These are phyloP conservation scores for Antheraea mylitta DNA, from an alignment of 1,140 invertebrate genomes.

Conservation along the genomic window DNA sequence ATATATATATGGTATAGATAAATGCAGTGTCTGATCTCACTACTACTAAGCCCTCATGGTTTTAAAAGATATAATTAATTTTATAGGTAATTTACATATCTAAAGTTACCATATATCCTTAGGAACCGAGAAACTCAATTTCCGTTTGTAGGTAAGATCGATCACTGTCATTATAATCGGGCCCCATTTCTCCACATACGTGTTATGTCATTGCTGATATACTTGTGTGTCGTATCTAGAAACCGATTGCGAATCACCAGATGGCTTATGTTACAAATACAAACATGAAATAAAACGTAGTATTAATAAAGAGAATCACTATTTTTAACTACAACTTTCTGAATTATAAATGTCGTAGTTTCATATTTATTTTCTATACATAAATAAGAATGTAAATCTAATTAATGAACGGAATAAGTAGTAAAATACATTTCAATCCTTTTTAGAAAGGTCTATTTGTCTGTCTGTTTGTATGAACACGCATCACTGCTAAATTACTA, in stretches of 20 bases:
- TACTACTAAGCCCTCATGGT: no score
- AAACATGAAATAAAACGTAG: background rate
- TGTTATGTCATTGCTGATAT: constrained; percentile 13
- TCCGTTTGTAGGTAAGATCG: constrained; percentile 29
- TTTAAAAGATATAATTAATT: background rate
- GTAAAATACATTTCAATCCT: no score
- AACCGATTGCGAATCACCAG: background rate
- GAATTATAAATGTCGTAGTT: no score
- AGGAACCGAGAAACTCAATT: constrained; percentile 30
- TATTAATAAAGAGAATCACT: background rate
- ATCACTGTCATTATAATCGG: constrained; percentile 24
- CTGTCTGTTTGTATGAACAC: no score
- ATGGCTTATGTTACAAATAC: background rate
- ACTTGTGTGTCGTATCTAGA: constrained; percentile 5
- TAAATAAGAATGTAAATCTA: no score
- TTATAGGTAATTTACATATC: background rate
- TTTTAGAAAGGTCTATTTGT: no score
- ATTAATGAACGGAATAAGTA: no score
- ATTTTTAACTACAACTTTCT: no score
- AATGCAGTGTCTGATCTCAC: no score
- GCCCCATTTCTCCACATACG: constrained; percentile 16
- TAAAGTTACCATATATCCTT: constrained; percentile 6
- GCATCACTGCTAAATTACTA: no score
- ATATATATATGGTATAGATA: no score
- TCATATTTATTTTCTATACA: no score